phyloP scores from a whole-genome alignment of 2,797 vertebrate genomes.

The Sciaenops ocellatus region DNA sequence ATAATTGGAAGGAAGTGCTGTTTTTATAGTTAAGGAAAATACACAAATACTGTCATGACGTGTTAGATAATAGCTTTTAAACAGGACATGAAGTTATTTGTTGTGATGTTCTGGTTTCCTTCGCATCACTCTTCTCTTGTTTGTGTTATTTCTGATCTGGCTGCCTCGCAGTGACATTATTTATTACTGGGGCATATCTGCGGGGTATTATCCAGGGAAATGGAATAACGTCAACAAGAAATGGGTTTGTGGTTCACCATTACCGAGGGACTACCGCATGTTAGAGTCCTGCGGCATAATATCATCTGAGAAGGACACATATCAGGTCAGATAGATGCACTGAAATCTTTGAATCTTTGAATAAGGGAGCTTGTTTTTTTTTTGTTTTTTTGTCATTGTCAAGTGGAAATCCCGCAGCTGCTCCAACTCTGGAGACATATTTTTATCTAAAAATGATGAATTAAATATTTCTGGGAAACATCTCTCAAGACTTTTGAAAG shows the following conservation, averaged over 20 bases:
- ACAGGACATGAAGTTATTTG: constrained; percentile 1
- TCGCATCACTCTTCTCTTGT: neutral
- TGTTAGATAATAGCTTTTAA: neutral
- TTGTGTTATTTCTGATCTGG: constrained; percentile 34
- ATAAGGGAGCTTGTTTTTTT: constrained; percentile 16
- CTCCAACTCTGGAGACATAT: neutral
- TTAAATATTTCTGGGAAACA: constrained; percentile 19
- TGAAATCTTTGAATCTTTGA: constrained; percentile 14
- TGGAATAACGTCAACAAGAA: constrained; percentile 74
- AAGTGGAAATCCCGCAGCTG: neutral
- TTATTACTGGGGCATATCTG: constrained; percentile 75
- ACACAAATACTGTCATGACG: constrained; percentile 11
- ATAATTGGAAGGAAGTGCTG: constrained; percentile 32
- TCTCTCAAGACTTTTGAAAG: constrained; percentile 3
- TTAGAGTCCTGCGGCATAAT: constrained; percentile 53
- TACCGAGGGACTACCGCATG: constrained; percentile 61
- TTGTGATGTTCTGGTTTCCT: constrained; percentile 1
- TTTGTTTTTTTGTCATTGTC: neutral
- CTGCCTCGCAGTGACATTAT: constrained; percentile 57
- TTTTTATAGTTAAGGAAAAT: neutral
- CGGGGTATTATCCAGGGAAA: constrained; percentile 62
- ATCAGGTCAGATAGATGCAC: constrained; percentile 50
- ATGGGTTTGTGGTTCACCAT: constrained; percentile 82
- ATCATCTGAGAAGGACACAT: constrained; percentile 44
- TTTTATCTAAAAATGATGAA: constrained; percentile 10